These are phyloP conservation scores for Mustelus asterias DNA, from an alignment of 2,113 vertebrate species.

Conservation along the genomic window DNA sequence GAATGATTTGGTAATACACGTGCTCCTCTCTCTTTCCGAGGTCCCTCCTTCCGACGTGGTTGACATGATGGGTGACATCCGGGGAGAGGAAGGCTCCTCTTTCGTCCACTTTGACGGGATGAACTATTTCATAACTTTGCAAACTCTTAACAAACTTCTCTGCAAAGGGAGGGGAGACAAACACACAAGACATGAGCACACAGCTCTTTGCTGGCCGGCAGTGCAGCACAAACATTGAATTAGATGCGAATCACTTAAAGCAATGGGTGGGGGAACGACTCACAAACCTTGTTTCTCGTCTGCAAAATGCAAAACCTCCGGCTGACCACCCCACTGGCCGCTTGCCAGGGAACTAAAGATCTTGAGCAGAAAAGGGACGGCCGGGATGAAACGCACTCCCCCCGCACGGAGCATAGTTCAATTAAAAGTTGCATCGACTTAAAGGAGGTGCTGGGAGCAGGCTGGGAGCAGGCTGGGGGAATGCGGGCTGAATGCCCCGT, in stretches of 20 bases:
- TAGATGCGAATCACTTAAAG: neutral
- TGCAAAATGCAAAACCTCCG: constrained; percentile 57
- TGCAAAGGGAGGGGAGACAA: constrained; percentile 44
- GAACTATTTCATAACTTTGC: constrained; percentile 64
- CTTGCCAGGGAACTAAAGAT: constrained; percentile 58
- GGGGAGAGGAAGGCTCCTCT: constrained; percentile 74
- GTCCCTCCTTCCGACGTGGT: constrained; percentile 55
- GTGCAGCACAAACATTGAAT: neutral
- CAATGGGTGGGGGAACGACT: neutral
- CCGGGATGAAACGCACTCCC: constrained; percentile 57
- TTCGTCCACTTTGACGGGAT: constrained; percentile 67
- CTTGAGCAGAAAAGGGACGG: constrained; percentile 55
- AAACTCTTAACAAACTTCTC: constrained; percentile 59
- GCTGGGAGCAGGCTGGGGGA: constrained; percentile 45
- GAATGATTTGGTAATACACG: constrained; percentile 73
- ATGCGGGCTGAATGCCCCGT: neutral
- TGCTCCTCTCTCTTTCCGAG: constrained; percentile 44
- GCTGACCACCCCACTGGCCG: constrained; percentile 53
- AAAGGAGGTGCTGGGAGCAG: constrained; percentile 40
- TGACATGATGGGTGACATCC: constrained; percentile 57
- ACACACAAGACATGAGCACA: neutral
- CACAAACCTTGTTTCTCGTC: constrained; percentile 79
- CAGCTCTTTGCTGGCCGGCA: neutral
- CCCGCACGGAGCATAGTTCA: constrained; percentile 74
- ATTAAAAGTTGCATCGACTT: constrained; percentile 49